Evolutionary conservation across 2,888 invertebrate genomes (phyloP).

Genomic region (Ichneumon xanthorius): DNA sequence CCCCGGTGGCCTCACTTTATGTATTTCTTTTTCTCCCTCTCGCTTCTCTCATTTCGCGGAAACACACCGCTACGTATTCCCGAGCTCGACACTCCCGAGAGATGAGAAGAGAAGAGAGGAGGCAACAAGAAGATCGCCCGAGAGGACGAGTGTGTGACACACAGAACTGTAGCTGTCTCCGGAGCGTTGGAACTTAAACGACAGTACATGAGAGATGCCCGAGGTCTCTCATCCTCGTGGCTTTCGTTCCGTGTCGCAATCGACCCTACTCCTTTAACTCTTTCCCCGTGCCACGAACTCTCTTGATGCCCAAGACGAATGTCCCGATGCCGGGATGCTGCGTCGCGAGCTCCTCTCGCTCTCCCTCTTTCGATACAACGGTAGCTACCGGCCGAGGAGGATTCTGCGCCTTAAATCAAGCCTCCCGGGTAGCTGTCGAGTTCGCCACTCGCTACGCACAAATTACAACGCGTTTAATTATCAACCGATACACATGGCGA

Average conservation of each 20-base stretch:
- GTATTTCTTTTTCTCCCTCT: constrained; percentile 34
- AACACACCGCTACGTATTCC: constrained; percentile 15
- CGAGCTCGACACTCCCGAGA: not conserved
- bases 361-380: constrained; percentile 3
- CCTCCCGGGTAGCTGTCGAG: constrained; percentile 72
- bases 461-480: constrained; percentile 79
- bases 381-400: constrained; percentile 37
- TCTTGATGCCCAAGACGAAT: constrained; percentile 56
- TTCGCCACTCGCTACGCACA: constrained; percentile 72
- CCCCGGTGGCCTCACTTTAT: constrained; percentile 30
- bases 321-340: constrained; percentile 28
- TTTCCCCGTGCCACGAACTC: constrained; percentile 11
- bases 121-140: constrained; percentile 10
- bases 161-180: not conserved
- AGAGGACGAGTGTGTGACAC: constrained; percentile 9
- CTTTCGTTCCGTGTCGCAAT: constrained; percentile 18
- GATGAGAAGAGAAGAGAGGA: not conserved
- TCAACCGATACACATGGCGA: constrained; percentile 73
- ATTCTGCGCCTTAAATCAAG: constrained; percentile 78
- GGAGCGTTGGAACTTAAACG: constrained; percentile 14
- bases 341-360: not conserved
- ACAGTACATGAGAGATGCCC: constrained; percentile 7
- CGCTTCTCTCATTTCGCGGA: constrained; percentile 44
- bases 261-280: constrained; percentile 14
- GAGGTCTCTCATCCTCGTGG: not conserved